phyloP scores from a whole-genome alignment of 2,888 invertebrate genomes.

The Flabesymbios commensalis region DNA sequence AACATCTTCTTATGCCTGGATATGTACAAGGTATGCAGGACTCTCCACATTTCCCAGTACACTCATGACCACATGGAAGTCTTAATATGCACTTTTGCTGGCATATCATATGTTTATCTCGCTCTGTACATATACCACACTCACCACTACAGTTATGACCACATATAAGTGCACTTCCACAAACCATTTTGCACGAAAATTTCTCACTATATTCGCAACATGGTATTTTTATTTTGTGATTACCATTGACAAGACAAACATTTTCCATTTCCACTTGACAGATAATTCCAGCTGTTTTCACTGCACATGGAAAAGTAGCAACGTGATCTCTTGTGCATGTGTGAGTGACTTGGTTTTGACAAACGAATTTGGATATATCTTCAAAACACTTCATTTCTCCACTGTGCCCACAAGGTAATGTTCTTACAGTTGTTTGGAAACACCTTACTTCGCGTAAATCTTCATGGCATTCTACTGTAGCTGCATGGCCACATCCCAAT shows the following conservation, averaged over 20 bases:
- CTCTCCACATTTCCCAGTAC: conserved; percentile 7
- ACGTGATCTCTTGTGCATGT: no score
- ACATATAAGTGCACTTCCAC: neutral
- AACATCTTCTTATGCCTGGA: neutral
- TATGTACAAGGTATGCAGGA: conserved; percentile 8
- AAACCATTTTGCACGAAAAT: neutral
- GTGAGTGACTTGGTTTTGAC: no score
- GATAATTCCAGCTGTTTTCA: no score
- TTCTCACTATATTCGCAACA: neutral
- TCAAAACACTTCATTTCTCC: no score
- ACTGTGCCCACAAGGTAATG: no score
- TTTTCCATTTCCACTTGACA: neutral
- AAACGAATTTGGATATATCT: no score
- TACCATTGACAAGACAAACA: neutral
- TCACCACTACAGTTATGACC: neutral
- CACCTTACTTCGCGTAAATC: no score
- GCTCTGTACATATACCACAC: conserved; percentile 10
- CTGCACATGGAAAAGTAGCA: no score
- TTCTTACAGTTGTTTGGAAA: no score
- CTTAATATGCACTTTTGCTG: conserved; percentile 44
- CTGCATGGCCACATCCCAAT: neutral
- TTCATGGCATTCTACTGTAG: neutral
- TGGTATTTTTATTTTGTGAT: neutral
- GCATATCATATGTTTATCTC: conserved; percentile 56
- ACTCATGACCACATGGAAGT: conserved; percentile 14